Evolutionary conservation across 2,113 vertebrate species (phyloP), one percentile per base, ranked within the genome.

Genomic region (Chlamydotis undulata): DNA sequence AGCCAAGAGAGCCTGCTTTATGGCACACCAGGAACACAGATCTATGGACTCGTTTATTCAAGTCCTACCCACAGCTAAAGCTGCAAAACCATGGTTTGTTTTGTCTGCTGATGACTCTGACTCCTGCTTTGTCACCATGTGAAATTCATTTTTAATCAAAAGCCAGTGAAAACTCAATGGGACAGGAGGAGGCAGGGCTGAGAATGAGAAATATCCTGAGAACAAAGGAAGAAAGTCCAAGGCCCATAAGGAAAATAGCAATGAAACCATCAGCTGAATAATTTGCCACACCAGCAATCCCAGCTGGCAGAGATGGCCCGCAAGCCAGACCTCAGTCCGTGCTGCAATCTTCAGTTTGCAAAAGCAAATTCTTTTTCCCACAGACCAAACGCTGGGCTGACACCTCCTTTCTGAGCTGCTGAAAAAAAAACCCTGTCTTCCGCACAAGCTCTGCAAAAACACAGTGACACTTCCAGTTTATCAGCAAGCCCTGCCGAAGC

Each of bases 321-420:
- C 1, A 1, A 81, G 77, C 64, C 71, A 74, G 33, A 81, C 37
- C 47, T 52, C 37, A 92, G 56, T 3, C 1, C 39, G 43, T 35
- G 14, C 60, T 68, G 53, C 45, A 64, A 47, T 41, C 70, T 64
- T 28, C 24, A 6, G 33, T 49, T 69, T 71, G 56, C 64, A 88
- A 92, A 88, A 88, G 29, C 39, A 71, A 26, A 41, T 60, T 84
- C 56, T 68, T 93, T 87, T 82, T 52, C 61, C 60, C 53, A 81
- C 53, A 93, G 68, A 70, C 60, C 76, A 71, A 70, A 77, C 43
- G 35, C 76, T 50, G 64, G 73, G 35, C 80, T 96, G 94, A 84
- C 86, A 84, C 26, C 55, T 95, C 77, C 61, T 87, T 92, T 92
- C 89, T 9, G 49, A 96, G 86, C 69, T 83, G 80, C 78, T 86